Percentiles rank a stretch among this genome's conserved stretches.
These are phyloP conservation scores for Penaeus chinensis DNA, from an alignment of 1,140 invertebrate species.

Conservation along the genomic window DNA sequence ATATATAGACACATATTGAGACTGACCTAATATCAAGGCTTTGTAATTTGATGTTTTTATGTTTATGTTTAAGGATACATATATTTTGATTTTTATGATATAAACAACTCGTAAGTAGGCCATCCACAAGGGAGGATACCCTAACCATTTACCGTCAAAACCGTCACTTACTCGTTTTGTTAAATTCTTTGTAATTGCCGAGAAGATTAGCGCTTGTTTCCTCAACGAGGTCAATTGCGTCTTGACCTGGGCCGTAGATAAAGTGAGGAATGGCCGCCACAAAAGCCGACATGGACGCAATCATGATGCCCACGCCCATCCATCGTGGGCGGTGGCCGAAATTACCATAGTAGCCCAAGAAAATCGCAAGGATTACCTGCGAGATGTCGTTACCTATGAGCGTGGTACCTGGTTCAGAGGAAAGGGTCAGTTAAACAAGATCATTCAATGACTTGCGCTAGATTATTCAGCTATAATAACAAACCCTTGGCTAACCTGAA, in stretches of 20 bases:
- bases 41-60: no score
- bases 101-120: no score
- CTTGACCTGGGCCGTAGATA: conserved; percentile 72
- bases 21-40: no score
- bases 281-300: conserved; percentile 72
- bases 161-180: background rate
- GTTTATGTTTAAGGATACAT: background rate
- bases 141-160: no score
- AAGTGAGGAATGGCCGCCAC: conserved; percentile 77
- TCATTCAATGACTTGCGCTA: no score
- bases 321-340: conserved; percentile 74
- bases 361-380: conserved; percentile 66
- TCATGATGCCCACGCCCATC: conserved; percentile 70
- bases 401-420: background rate
- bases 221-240: background rate
- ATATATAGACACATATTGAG: no score
- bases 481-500: no score
- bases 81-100: no score
- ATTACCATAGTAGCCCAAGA: conserved; percentile 75
- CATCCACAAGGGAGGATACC: no score
- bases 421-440: background rate
- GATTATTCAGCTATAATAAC: no score
- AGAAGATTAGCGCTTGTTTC: background rate
- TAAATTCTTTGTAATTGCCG: background rate
- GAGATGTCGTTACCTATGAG: conserved; percentile 25